Conservation (phyloP, 2,888 invertebrate genomes). For the Mesoligia furuncula region DNA sequence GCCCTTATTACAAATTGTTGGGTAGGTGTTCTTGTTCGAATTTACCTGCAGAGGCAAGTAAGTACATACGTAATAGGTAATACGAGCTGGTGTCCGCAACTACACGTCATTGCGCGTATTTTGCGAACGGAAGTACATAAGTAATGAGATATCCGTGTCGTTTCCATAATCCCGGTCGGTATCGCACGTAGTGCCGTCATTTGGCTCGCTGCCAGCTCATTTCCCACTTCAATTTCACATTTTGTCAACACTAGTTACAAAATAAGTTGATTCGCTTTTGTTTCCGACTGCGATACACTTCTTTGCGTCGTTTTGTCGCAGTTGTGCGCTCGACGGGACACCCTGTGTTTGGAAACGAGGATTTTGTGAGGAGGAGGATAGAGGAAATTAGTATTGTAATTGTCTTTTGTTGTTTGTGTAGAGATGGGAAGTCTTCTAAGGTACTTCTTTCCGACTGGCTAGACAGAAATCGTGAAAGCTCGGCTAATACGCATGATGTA, state of each 20-base stretch:
- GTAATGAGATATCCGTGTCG: background rate
- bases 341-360: constrained; percentile 13
- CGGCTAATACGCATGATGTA: background rate
- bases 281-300: constrained; percentile 40
- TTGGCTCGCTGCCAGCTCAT: constrained; percentile 66
- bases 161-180: constrained; percentile 2
- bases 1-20: background rate
- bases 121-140: background rate
- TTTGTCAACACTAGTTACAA: constrained; percentile 67
- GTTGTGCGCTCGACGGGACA: constrained; percentile 14
- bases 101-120: no score
- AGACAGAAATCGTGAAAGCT: background rate
- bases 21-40: background rate
- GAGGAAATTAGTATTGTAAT: constrained; percentile 30
- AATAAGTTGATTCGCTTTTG: constrained; percentile 62
- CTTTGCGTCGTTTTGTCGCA: constrained; percentile 48
- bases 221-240: constrained; percentile 64
- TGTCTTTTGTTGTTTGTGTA: constrained; percentile 2
- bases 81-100: no score
- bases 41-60: background rate
- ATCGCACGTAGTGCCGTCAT: constrained; percentile 29
- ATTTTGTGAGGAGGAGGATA: constrained; percentile 16
- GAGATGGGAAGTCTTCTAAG: background rate
- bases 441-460: background rate
- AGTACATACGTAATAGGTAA: background rate